A percentile compares a stretch with the other conserved stretches of the same genome.
Evolutionary conservation across 1,140 invertebrate genomes (phyloP).

Genomic region (Apis cerana): DNA sequence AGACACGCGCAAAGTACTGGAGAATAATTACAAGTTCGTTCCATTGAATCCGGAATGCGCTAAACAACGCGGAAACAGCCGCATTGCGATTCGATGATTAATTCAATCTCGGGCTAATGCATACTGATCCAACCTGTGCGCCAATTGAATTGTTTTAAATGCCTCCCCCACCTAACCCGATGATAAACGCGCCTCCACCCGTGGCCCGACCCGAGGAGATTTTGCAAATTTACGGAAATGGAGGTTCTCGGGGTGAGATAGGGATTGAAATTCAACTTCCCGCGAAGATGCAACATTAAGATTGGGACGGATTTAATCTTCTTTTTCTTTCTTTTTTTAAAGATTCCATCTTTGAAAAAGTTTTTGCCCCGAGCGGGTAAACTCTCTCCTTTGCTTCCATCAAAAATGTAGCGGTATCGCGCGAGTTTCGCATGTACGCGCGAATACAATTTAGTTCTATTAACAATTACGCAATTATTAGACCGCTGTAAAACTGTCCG

Average conservation of each 20-base stretch:
- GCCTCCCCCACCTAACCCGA: not conserved
- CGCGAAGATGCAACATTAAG: not conserved
- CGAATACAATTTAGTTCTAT: conserved; percentile 6
- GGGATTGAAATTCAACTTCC: not conserved
- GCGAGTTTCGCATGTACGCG: not conserved
- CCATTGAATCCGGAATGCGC: conserved; percentile 55
- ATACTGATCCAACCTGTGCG: conserved; percentile 25
- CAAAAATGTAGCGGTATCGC: conserved; percentile 4
- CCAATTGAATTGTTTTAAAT: conserved; percentile 12
- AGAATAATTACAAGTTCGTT: conserved; percentile 58
- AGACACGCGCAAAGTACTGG: conserved; percentile 39
- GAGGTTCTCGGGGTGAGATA: not conserved
- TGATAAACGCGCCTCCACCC: conserved; percentile 4
- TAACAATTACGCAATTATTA: conserved; percentile 45
- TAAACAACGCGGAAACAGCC: conserved; percentile 57
- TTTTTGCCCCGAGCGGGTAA: not conserved
- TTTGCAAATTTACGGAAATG: not conserved
- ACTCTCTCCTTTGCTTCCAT: not conserved
- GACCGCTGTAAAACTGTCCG: conserved; percentile 16
- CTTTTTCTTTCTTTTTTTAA: too few relatives aligned
- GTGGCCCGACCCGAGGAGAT: not conserved
- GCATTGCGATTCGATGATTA: conserved; percentile 54
- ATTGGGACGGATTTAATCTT: not conserved
- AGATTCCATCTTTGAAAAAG: not conserved
- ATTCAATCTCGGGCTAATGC: conserved; percentile 52